Conservation (phyloP, 2,797 vertebrate genomes). For the Sebastolobus altivelis region DNA sequence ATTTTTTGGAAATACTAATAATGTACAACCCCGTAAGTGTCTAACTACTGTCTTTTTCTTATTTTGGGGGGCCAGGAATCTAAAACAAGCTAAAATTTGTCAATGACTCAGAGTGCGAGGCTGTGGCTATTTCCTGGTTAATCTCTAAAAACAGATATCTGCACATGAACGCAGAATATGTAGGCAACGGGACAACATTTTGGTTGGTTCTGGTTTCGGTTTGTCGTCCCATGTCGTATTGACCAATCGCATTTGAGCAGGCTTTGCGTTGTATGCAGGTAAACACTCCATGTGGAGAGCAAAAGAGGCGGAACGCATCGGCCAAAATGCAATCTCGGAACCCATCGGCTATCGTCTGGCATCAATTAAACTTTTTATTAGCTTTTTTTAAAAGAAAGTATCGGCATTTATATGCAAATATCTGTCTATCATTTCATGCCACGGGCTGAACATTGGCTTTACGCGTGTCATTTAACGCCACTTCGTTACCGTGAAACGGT, state of each 20-base stretch:
- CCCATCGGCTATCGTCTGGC: not conserved
- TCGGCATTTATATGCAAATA: too few relatives aligned
- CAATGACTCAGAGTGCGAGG: not conserved
- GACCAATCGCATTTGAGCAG: not conserved
- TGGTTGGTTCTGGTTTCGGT: not conserved
- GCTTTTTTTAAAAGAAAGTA: too few relatives aligned
- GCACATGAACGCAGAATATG: not conserved
- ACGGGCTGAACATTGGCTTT: too few relatives aligned
- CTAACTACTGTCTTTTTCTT: not conserved
- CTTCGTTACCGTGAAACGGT: too few relatives aligned
- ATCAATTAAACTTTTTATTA: not conserved
- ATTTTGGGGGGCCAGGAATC: not conserved
- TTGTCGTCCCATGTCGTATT: not conserved
- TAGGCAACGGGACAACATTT: rapidly evolving
- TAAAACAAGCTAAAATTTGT: not conserved
- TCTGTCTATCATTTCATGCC: too few relatives aligned
- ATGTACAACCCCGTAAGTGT: not conserved
- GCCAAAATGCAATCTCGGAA: not conserved
- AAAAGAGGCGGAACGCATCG: not conserved
- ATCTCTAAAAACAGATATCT: not conserved
- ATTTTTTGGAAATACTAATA: not conserved
- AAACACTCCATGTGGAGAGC: too few relatives aligned
- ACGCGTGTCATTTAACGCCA: too few relatives aligned
- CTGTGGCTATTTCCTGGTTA: not conserved
- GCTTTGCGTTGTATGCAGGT: not conserved